Evolutionary conservation across 35 echinoderm and acorn worm genomes (phyloP).

Genomic region (Lytechinus pictus): DNA sequence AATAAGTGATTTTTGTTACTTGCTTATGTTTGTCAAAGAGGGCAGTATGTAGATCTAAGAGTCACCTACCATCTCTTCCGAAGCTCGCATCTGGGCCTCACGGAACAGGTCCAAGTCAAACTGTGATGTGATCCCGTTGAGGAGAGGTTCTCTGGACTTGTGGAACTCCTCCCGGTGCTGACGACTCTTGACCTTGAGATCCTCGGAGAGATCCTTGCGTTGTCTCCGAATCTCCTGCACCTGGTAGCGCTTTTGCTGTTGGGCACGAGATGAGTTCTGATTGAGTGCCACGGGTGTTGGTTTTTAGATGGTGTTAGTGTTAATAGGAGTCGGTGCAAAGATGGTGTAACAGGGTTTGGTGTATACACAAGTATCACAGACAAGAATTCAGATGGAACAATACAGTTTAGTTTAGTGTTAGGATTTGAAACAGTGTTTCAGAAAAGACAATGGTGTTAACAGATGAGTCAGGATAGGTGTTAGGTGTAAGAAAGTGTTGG

Average conservation of each 20-base stretch:
- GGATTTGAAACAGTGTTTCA: background rate
- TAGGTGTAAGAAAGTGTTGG: background rate
- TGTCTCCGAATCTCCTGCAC: conserved; percentile 77
- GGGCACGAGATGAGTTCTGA: conserved; percentile 70
- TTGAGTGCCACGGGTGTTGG: background rate
- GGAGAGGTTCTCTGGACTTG: conserved; percentile 85
- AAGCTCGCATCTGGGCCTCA: conserved; percentile 90
- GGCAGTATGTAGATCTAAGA: too few relatives aligned
- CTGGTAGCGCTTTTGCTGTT: conserved; percentile 88
- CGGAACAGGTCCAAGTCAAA: conserved; percentile 94
- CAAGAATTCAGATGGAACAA: background rate
- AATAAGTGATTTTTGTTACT: too few relatives aligned
- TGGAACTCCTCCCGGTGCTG: conserved; percentile 88
- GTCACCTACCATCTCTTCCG: conserved; percentile 91
- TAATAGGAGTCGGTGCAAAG: background rate
- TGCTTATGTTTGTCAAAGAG: too few relatives aligned
- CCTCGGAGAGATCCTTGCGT: conserved; percentile 72
- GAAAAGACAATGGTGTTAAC: background rate
- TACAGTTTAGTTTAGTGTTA: background rate
- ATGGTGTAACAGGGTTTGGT: background rate
- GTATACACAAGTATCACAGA: background rate
- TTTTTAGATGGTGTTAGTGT: background rate
- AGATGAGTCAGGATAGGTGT: background rate
- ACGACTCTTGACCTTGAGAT: conserved; percentile 78
- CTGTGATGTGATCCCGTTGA: conserved; percentile 91